Base-by-base conservation (phyloP, 2,113 vertebrate genomes). In the Sorex fumeus region DNA sequence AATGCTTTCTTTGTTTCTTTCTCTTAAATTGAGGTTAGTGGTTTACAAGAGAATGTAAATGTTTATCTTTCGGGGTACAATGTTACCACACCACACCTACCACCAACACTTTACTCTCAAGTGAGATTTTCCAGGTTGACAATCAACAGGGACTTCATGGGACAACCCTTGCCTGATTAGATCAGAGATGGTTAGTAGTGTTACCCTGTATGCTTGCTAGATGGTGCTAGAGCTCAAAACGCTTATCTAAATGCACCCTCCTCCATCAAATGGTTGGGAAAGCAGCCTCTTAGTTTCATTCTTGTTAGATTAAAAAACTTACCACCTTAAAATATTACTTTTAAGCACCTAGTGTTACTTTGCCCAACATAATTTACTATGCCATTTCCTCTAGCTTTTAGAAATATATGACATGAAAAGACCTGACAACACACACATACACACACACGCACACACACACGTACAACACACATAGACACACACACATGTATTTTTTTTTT, bases 141-240 rank as follows among this genome's bases (percentile, higher is more conserved):
- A 27, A 45, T 36, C 47, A 82, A 43, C 2, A 6, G 0, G 28
- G 36, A 27, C 85, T 62, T 88, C 36, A 64, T 40, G 60, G 75
- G 32, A 77, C 79, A 3, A 57, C 45, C 66, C 53, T 93, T 34
- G 50, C 23, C 47, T 57, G 70, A 36, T 30, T 77, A 11, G 2
- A 60, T 67, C 86, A 62, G 43, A 77, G 25, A 50, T 40, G 6
- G 67, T 30, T 62, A 5, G 47, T 66, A 45, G 30, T 23, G 32
- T 88, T 87, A 23, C 82, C 36, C 16, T 25, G 40, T 16, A 47
- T 18, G 18, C 43, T 74, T 75, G 90, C 95, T 95, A 94, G 93
- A 82, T 96, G 95, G 84, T 50, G 12, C 90, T 93, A 36, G 28
- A 95, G 87, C 36, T 91, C 89, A 70, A 0, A 0, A 18, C 3